Conservation (phyloP, 2,113 vertebrate species). For the Xiphophorus couchianus region DNA sequence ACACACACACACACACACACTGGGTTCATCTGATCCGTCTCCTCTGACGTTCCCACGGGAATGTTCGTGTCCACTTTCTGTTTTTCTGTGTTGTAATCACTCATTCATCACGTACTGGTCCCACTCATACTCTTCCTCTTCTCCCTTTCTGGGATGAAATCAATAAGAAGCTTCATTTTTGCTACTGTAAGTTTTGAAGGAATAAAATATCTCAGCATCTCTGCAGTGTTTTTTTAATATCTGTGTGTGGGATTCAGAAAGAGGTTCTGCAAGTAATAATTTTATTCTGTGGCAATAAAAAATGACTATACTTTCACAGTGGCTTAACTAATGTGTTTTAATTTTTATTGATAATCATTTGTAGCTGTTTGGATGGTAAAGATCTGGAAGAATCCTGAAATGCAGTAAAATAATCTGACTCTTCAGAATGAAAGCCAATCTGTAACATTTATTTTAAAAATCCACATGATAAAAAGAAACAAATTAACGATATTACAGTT, state of each 20-base stretch:
- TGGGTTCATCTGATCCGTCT: conserved; percentile 25
- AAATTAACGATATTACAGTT: no score
- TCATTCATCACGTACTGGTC: not conserved
- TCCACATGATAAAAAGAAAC: no score
- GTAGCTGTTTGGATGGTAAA: not conserved
- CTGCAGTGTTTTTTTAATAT: not conserved
- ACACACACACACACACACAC: not conserved
- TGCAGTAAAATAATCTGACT: not conserved
- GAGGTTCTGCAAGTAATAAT: no score
- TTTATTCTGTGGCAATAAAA: no score
- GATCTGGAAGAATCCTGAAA: not conserved
- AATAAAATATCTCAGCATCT: not conserved
- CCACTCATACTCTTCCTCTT: not conserved
- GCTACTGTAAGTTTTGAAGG: not conserved
- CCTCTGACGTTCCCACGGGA: conserved; percentile 25
- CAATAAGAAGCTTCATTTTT: not conserved
- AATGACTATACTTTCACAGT: no score
- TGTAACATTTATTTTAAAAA: not conserved
- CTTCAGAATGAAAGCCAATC: not conserved
- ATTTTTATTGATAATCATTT: not conserved
- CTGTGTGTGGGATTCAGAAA: not conserved
- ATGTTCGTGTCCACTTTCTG: conserved; percentile 4
- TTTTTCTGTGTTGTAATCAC: not conserved
- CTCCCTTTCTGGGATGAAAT: not conserved
- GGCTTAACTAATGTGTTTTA: no score